Evolutionary conservation across 2,113 vertebrate species (phyloP).

Genomic region (Cololabis saira): DNA sequence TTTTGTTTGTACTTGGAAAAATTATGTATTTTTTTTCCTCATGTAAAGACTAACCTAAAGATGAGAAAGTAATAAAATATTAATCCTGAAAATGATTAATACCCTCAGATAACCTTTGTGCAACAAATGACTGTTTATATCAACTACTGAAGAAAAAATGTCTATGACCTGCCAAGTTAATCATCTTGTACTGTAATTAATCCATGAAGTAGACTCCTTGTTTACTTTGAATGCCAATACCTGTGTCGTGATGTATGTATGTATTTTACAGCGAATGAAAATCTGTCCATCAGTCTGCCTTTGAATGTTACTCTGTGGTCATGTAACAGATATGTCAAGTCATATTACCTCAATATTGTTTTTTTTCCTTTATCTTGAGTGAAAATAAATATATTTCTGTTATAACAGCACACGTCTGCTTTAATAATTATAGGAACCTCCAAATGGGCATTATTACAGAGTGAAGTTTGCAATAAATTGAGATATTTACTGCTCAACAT

Average conservation of each 20-base stretch:
- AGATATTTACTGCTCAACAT: too few species aligned
- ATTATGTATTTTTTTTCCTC: background rate
- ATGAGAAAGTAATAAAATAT: background rate
- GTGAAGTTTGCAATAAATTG: too few species aligned
- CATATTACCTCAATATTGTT: constrained; percentile 8
- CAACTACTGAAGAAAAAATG: background rate
- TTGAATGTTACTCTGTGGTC: constrained; percentile 1
- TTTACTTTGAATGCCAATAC: constrained; percentile 1
- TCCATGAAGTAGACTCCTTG: too few species aligned
- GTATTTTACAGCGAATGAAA: constrained; percentile 3
- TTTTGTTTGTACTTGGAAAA: constrained; percentile 5
- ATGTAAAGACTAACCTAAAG: constrained; percentile 4
- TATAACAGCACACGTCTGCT: background rate
- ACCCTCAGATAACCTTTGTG: background rate
- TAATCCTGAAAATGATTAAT: background rate
- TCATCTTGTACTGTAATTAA: too few species aligned
- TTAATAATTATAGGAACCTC: background rate
- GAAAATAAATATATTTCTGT: background rate
- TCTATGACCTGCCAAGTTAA: background rate
- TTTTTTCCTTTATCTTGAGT: constrained; percentile 4
- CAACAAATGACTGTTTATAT: background rate
- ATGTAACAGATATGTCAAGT: background rate
- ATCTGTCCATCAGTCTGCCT: background rate
- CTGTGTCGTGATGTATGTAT: constrained; percentile 1
- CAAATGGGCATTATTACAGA: background rate